Conservation (phyloP, 2,797 vertebrate species). For the Nyctibius grandis region DNA sequence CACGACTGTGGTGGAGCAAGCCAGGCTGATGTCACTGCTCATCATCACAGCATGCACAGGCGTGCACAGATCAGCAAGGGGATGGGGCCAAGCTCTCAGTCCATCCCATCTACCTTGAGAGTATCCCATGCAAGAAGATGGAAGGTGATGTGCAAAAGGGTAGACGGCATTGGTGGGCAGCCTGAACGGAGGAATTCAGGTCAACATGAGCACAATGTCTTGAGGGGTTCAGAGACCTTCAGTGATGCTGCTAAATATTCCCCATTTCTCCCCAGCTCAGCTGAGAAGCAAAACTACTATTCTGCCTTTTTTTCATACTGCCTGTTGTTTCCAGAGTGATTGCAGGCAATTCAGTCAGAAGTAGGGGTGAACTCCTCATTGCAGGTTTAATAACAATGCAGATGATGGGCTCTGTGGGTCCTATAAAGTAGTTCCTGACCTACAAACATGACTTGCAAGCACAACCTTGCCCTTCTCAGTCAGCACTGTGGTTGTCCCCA, state of each 20-base stretch:
- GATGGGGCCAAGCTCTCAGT: fast-evolving
- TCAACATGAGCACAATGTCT: not conserved
- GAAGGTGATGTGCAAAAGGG: not conserved
- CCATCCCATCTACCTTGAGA: not conserved
- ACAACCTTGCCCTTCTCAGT: not conserved
- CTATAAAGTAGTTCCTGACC: not conserved
- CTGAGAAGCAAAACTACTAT: not conserved
- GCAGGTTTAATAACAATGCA: not conserved
- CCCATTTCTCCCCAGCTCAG: not conserved
- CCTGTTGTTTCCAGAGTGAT: not conserved
- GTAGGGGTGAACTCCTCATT: not conserved
- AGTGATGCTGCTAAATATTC: not conserved
- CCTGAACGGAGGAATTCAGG: not conserved
- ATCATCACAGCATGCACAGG: not conserved
- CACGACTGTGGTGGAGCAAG: not conserved
- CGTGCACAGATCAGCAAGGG: not conserved
- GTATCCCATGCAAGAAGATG: not conserved
- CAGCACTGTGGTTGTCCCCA: not conserved
- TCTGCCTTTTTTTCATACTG: not conserved
- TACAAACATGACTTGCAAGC: not conserved
- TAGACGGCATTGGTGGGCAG: not conserved
- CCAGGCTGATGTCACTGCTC: not conserved
- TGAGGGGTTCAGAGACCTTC: not conserved
- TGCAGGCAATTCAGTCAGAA: not conserved
- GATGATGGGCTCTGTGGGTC: not conserved